phyloP scores from a whole-genome alignment of 2,113 vertebrate species.

The Corythornis madagascariensis region DNA sequence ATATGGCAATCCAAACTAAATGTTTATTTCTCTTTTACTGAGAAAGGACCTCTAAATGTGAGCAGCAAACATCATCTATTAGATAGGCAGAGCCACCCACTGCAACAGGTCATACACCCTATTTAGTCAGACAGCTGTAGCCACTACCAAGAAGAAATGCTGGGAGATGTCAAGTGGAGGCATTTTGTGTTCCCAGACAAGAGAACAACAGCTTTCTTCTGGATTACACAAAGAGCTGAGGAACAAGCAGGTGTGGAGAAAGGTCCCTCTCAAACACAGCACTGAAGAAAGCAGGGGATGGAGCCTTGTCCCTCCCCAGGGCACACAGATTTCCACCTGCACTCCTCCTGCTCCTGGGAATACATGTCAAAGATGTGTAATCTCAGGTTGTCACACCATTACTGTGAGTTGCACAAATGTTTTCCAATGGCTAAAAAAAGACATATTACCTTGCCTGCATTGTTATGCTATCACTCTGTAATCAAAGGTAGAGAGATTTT shows the following conservation, averaged over 20 bases:
- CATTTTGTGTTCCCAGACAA: background rate
- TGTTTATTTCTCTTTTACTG: background rate
- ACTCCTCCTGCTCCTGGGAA: background rate
- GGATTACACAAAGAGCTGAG: background rate
- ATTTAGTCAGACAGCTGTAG: background rate
- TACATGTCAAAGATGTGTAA: background rate
- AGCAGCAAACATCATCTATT: background rate
- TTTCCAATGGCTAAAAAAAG: background rate
- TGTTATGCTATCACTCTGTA: background rate
- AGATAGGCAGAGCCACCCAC: background rate
- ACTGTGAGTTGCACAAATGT: background rate
- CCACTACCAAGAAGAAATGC: background rate
- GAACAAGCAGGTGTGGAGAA: background rate
- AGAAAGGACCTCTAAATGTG: background rate
- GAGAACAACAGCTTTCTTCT: background rate
- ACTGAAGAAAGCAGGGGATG: background rate
- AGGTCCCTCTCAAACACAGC: background rate
- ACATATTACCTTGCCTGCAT: background rate
- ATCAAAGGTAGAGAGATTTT: background rate
- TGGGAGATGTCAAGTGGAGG: background rate
- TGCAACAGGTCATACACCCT: background rate
- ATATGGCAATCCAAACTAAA: background rate
- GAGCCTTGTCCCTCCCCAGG: background rate
- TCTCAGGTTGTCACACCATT: background rate
- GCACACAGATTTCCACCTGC: background rate